phyloP scores from a whole-genome alignment of 2,113 vertebrate species.

The Amazona vittata region DNA sequence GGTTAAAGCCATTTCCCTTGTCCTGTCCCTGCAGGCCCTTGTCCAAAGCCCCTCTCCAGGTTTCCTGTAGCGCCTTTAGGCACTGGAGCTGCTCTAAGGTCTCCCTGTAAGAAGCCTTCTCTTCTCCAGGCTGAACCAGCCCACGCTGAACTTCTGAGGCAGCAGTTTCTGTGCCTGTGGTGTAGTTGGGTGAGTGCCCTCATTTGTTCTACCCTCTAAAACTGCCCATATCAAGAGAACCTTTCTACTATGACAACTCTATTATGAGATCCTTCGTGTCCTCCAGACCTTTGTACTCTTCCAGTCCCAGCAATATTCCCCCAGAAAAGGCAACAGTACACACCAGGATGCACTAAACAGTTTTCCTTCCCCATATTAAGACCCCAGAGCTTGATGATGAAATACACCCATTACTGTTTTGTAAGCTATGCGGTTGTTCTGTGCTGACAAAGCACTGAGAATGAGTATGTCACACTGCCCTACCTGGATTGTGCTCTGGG shows the following conservation, averaged over 20 bases:
- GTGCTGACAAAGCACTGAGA: background rate
- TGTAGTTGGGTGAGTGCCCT: background rate
- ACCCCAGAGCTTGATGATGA: background rate
- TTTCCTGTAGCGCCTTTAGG: background rate
- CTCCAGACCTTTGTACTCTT: background rate
- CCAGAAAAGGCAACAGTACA: background rate
- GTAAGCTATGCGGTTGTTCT: background rate
- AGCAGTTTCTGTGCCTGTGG: background rate
- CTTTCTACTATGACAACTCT: background rate
- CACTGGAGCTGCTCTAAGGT: background rate
- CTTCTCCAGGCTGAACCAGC: background rate
- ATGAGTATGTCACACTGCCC: background rate
- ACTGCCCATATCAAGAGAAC: background rate
- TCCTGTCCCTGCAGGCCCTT: background rate
- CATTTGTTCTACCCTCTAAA: background rate
- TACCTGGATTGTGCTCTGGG: conserved; percentile 86
- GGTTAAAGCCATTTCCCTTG: too few species aligned
- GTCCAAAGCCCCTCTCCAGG: background rate
- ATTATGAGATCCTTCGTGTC: background rate
- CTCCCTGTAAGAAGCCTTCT: background rate
- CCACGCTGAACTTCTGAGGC: background rate
- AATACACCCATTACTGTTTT: background rate
- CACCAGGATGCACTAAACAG: background rate
- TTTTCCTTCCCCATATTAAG: background rate
- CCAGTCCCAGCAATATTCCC: background rate